Base-by-base conservation (phyloP, 2,888 invertebrate species). In the Mellilla xanthometata region DNA sequence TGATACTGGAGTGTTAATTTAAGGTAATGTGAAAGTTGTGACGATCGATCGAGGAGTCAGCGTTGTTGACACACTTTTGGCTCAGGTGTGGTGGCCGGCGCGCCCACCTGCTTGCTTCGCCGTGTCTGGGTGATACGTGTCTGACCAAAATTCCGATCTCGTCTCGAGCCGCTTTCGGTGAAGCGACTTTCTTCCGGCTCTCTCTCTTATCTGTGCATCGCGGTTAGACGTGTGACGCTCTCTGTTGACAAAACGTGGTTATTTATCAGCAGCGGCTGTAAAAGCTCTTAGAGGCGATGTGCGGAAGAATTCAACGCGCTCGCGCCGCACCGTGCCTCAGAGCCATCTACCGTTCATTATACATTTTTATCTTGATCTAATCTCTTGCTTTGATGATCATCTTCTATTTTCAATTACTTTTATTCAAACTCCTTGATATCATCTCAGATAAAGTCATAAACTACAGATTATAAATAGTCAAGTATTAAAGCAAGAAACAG, bases 1-100 rank as follows among this genome's bases (percentile, higher is more conserved):
- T 66, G 47, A 47, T 36, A 28, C 71, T 65, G 68, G 67, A 74
- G 76, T 79, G 81, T 76, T 83, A 80, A 81, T 82, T 82, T 82
- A 84, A 85, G 83, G 81, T 84, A 76, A 88, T 86, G 89, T 89
- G 89, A 89, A 89, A 89, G 88, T 88, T 81, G 72, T 74, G 77
- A 76, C 82, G 77, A 81, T 81, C 73, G 77, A 76, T 80, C 62
- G 80, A 82, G 76, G 82, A 85, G 84, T 84, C 76, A 76, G 74
- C 65, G 72, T 57, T 66, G 80, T 72, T 88, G 88, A 87, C 88
- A 89, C 73, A 89, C 88, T 87, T 88, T 85, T 85, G 77, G 75
- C 71, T 83, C 86, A 84, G 84, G 85, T 84, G 85, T 76, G 81
- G 79, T 75, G 65, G 73, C n/a, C n/a, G n/a, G n/a, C 70, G 62